phyloP scores from a whole-genome alignment of 64 coral and sea anemone genomes.

The Actinia equina region DNA sequence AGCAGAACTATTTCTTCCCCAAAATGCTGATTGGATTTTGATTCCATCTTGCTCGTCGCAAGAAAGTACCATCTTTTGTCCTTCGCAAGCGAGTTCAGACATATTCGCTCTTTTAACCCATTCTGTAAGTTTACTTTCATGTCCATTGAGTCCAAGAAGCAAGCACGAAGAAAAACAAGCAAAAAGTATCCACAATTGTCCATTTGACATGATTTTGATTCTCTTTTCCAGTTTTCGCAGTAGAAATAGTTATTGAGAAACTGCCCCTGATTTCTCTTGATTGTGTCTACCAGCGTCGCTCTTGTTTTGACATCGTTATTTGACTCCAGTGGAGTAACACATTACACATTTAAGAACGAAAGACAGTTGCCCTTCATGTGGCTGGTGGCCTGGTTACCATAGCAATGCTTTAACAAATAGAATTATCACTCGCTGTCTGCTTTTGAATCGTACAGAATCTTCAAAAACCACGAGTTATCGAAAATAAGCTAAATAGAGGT shows the following conservation, averaged over 20 bases:
- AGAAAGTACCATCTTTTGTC: slow-evolving; percentile 40
- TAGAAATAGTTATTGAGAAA: too few species aligned
- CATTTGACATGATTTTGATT: neutral
- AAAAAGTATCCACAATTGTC: neutral
- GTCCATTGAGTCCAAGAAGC: neutral
- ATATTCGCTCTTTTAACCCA: slow-evolving; percentile 55
- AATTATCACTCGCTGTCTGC: too few species aligned
- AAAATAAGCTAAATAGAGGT: too few species aligned
- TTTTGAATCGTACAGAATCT: too few species aligned
- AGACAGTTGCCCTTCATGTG: neutral
- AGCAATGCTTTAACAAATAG: too few species aligned
- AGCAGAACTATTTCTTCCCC: slow-evolving; percentile 65
- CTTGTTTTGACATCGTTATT: neutral
- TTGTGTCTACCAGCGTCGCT: too few species aligned
- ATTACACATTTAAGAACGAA: neutral
- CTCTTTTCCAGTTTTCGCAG: too few species aligned
- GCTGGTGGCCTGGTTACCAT: too few species aligned
- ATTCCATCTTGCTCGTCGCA: slow-evolving; percentile 66
- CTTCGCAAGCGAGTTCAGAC: slow-evolving; percentile 62
- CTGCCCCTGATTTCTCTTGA: too few species aligned
- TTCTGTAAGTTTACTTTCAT: slow-evolving; percentile 70
- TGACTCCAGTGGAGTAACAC: neutral
- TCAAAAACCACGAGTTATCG: too few species aligned
- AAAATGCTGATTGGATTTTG: slow-evolving; percentile 74
- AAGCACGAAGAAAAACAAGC: neutral